Evolutionary conservation across 2,888 invertebrate genomes (phyloP).

Genomic region (Scrobipalpa atriplicella): DNA sequence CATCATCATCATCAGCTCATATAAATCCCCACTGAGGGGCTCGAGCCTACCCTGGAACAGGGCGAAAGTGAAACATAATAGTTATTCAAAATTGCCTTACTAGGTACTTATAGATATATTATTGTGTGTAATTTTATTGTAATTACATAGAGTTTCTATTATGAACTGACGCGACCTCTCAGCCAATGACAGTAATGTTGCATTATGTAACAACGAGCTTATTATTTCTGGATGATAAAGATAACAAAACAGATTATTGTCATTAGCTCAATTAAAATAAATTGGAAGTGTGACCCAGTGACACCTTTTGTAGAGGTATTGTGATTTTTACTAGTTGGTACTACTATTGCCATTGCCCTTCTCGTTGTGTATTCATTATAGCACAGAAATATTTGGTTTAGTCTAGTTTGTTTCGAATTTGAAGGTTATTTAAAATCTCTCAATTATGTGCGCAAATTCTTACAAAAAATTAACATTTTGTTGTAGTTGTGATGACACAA

Average conservation of each 20-base stretch:
- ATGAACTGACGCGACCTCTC: background rate
- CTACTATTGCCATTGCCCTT: constrained; percentile 21
- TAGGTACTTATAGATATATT: too few species aligned
- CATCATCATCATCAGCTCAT: too few species aligned
- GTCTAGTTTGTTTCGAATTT: background rate
- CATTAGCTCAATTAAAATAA: constrained; percentile 23
- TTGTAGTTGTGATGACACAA: too few species aligned
- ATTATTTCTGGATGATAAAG: background rate
- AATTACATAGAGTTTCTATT: too few species aligned
- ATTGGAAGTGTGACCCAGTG: constrained; percentile 28
- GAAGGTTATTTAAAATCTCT: background rate
- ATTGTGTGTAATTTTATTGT: too few species aligned
- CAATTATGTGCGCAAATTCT: background rate
- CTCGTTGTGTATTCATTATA: constrained; percentile 18
- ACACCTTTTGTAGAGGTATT: constrained; percentile 26
- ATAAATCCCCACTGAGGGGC: too few species aligned
- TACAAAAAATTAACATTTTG: too few species aligned
- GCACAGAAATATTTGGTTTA: constrained; percentile 8
- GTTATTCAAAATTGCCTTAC: too few species aligned
- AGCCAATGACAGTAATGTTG: background rate
- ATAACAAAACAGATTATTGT: constrained; percentile 14
- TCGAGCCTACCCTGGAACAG: too few species aligned
- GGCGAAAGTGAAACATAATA: too few species aligned
- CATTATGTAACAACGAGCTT: background rate
- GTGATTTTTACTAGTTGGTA: background rate